Percentiles rank a stretch among this genome's conserved stretches.
Evolutionary conservation across 2,888 invertebrate species (phyloP).

Genomic region (Pyrgus malvae): DNA sequence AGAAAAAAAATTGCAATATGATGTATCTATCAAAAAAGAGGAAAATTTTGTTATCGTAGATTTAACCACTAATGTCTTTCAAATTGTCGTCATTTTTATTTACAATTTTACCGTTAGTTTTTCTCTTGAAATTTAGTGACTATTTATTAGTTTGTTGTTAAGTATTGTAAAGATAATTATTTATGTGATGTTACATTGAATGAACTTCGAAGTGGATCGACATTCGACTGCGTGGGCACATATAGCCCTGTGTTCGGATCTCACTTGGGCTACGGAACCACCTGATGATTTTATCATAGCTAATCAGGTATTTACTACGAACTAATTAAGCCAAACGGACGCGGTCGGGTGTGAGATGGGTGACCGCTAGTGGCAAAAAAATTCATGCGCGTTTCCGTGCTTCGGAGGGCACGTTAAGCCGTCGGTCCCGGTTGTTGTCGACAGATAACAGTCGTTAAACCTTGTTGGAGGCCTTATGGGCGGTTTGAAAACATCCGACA

Average conservation of each 20-base stretch:
- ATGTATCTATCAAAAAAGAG: conserved; percentile 76
- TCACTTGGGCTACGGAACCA: conserved; percentile 75
- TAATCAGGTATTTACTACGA: conserved; percentile 62
- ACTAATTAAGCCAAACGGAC: background rate
- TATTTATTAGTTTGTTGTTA: conserved; percentile 69
- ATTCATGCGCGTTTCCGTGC: no score
- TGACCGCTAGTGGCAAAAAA: no score
- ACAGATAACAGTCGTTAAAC: no score
- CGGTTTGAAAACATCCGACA: no score
- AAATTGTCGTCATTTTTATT: conserved; percentile 78
- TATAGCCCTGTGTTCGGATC: conserved; percentile 78
- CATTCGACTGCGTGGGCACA: conserved; percentile 76
- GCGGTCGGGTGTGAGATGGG: no score
- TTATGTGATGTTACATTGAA: conserved; percentile 78
- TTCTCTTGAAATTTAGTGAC: conserved; percentile 72
- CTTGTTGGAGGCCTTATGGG: no score
- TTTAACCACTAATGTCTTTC: conserved; percentile 77
- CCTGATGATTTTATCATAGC: conserved; percentile 76
- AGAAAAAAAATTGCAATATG: conserved; percentile 63
- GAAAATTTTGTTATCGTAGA: conserved; percentile 78
- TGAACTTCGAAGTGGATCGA: conserved; percentile 79
- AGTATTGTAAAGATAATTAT: conserved; percentile 64
- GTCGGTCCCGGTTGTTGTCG: no score
- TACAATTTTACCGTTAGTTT: conserved; percentile 73
- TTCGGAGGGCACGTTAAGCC: no score